These are phyloP conservation scores for Micoletzkya japonica DNA, from an alignment of 2,888 invertebrate genomes.

Conservation along the genomic window DNA sequence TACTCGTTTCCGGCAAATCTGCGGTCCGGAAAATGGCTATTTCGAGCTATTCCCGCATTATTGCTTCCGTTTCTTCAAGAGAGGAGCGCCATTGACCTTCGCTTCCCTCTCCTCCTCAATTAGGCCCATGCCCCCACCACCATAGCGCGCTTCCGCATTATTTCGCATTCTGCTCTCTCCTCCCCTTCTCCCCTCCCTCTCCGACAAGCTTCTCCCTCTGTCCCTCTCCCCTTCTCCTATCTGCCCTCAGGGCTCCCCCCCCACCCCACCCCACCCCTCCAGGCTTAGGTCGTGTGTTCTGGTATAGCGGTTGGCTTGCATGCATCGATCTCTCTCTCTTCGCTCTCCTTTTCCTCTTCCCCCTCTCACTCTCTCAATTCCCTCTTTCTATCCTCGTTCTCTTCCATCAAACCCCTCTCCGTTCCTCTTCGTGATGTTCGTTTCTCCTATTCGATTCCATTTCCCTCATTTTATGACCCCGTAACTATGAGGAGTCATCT, in stretches of 20 bases:
- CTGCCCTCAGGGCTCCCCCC: not conserved
- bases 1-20: too few relatives aligned
- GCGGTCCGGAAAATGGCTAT: too few relatives aligned
- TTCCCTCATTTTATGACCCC: too few relatives aligned
- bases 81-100: not conserved
- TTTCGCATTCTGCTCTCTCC: not conserved
- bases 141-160: too few relatives aligned
- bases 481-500: too few relatives aligned
- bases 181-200: not conserved
- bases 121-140: too few relatives aligned
- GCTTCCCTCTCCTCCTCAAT: not conserved
- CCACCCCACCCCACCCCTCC: not conserved
- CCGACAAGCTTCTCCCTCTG: not conserved
- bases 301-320: too few relatives aligned
- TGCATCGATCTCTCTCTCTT: not conserved
- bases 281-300: too few relatives aligned
- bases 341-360: not conserved
- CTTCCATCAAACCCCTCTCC: not conserved
- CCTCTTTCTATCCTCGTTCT: not conserved
- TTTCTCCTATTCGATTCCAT: not conserved
- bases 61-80: not conserved
- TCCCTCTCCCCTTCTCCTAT: not conserved
- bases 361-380: not conserved
- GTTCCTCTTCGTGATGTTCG: not conserved
- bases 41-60: too few relatives aligned